A percentile compares a stretch with the other conserved stretches of the same genome.
Evolutionary conservation across 2,888 invertebrate genomes (phyloP).

Genomic region (Spisula solida): DNA sequence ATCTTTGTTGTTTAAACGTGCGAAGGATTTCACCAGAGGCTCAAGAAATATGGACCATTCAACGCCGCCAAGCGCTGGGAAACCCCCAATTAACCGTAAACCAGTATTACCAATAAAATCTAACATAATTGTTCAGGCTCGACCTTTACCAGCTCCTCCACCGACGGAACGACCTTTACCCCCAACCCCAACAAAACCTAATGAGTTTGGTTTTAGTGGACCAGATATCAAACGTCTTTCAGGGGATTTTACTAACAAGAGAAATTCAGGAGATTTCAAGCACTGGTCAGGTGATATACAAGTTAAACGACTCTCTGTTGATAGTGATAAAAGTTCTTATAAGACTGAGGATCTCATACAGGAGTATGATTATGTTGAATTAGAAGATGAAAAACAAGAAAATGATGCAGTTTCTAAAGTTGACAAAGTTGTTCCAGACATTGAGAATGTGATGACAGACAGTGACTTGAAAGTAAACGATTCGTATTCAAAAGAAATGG

Average conservation of each 20-base stretch:
- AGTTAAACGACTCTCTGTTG: constrained; percentile 71
- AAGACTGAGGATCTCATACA: constrained; percentile 90
- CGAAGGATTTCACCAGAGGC: constrained; percentile 72
- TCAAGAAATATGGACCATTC: constrained; percentile 63
- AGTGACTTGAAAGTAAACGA: constrained; percentile 39
- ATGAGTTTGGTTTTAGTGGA: constrained; percentile 59
- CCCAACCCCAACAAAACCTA: constrained; percentile 73
- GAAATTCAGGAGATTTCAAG: constrained; percentile 72
- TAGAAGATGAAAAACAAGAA: constrained; percentile 89
- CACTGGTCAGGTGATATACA: constrained; percentile 70
- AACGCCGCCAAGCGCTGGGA: constrained; percentile 56
- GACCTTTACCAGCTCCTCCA: constrained; percentile 87
- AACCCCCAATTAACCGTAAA: constrained; percentile 78
- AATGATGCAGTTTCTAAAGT: neutral
- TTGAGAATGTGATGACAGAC: constrained; percentile 41
- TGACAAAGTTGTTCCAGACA: constrained; percentile 30
- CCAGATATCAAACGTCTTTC: constrained; percentile 59
- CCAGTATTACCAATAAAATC: constrained; percentile 71
- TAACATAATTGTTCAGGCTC: constrained; percentile 90
- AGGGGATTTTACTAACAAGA: constrained; percentile 64
- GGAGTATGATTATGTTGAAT: constrained; percentile 96
- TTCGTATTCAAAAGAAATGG: constrained; percentile 62
- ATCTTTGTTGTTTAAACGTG: constrained; percentile 82
- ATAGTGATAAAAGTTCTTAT: constrained; percentile 49
- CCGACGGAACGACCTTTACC: constrained; percentile 77